Evolutionary conservation across 2,888 invertebrate genomes (phyloP), one percentile per base, ranked within the genome.

Genomic region (Cantharis lateralis): DNA sequence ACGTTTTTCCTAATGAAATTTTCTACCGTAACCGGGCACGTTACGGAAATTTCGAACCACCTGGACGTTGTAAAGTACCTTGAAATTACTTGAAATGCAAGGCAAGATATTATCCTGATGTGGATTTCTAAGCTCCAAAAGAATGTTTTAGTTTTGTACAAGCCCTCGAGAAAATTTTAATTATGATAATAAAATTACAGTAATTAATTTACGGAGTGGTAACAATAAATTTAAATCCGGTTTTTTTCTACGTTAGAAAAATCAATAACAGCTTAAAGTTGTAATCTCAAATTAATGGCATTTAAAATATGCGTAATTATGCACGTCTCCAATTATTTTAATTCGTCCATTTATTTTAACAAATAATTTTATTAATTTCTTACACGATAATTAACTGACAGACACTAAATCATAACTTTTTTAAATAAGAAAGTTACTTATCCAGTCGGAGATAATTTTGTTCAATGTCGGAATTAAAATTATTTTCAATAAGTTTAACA

Each of bases 11-110:
- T 72, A 68, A 72, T 72, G 64, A 72, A 20, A 61, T 72, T 72
- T 68, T 32, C 48, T 11, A 48, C 15, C n/a, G 16, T 48, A 24
- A 61, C 48, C 48, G n/a, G 24, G 64, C 3, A 15, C 64, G 64
- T 66, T 72, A 32, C 66, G 63, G 72, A 48, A 72, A 72, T 72
- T 72, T 48, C n/a, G 28, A 61, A 48, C 66, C 72, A 72, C 66
- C 72, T 72, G 72, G 26, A 72, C 26, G 24, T 48, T 15, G 32
- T 66, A 72, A 72, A 63, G 15, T 48, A 26, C 20, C 72, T 66
- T 66, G 72, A 72, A 62, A 72, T 72, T 72, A 26, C n/a, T 20
- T 72, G 15, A 64, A 72, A 48, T 72, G 16, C 61, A 66, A 72
- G 4, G 15, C 63, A 26, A 15, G 26, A 32, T 70, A 10, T 10